A percentile compares a stretch with the other conserved stretches of the same genome.
Evolutionary conservation across 2,113 vertebrate genomes (phyloP).

Genomic region (Hippopotamus amphibius): DNA sequence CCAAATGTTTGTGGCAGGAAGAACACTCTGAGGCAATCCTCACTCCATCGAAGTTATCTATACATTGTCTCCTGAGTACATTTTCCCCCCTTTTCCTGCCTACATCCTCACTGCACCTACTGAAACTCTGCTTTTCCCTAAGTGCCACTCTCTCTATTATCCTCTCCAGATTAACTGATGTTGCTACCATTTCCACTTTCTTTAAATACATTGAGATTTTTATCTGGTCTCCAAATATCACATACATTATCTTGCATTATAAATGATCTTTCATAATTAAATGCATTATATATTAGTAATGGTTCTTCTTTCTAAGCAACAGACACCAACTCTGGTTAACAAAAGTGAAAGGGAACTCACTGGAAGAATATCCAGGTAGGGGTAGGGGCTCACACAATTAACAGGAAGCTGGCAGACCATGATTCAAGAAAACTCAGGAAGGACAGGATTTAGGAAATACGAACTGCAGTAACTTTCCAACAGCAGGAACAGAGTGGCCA

Average conservation of each 20-base stretch:
- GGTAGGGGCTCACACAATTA: neutral
- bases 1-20: neutral
- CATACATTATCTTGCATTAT: neutral
- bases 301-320: neutral
- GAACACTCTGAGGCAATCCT: neutral
- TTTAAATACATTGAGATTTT: neutral
- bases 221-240: neutral
- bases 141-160: neutral
- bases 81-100: neutral
- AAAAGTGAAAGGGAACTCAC: neutral
- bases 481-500: neutral
- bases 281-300: neutral
- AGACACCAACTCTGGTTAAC: neutral
- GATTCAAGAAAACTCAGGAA: neutral
- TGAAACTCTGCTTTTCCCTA: neutral
- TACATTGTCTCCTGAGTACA: neutral
- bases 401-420: neutral
- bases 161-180: neutral
- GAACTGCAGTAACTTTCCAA: neutral
- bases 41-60: neutral
- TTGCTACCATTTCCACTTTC: neutral
- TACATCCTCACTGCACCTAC: neutral
- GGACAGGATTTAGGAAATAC: neutral
- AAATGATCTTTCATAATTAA: neutral
- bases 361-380: neutral